Base-by-base conservation (phyloP, 2,888 invertebrate species). In the Caenorhabditis japonica region DNA sequence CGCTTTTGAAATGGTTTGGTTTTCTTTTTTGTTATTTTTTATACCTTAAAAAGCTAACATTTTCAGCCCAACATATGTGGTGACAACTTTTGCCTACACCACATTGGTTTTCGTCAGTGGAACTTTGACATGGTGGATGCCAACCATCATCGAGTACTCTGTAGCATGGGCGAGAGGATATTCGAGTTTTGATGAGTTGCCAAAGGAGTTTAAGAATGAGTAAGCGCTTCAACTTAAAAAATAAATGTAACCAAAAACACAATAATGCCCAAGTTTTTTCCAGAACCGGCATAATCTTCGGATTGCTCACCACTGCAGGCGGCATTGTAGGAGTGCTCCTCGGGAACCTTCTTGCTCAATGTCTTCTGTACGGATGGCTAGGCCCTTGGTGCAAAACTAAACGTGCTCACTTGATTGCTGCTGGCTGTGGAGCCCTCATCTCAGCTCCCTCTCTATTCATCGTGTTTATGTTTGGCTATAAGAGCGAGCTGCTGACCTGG, bases 91-190 rank as follows among this genome's bases (percentile, higher is more conserved):
- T 23, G 97, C 95, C 52, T 97, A 97, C 89, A 99, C 97, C 0
- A 95, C 95, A 88, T 96, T 99, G 15, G 93, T 97, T 5, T 99
- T 97, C 89, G 96, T 97, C 27, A 93, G 96, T 19, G 99, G 99
- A 60, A 94, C 79, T 36, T 21, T 80, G 12, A 74, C 77, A 21
- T 80, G 79, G 79, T 99, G 96, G 95, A 79, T 81, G 46, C 83
- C 84, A 36, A 77, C 83, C 10, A 77, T 80, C 10, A 76, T 84
- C 25, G 76, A 81, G 21, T 76, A 85, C 66, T 75, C 80, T 15
- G 56, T 56, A 0, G 76, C 76, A 0, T 74, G 75, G 75, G 71
- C 61, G 12, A 61, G 75, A 47, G 68, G 64, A n/a, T 66, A 74
- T 8, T 53, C 33, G 4, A 56, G 19, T 47, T 56, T 79, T 7